Evolutionary conservation across 1,140 invertebrate genomes (phyloP), one percentile per base, ranked within the genome.

Genomic region (Ridgeia piscesae): DNA sequence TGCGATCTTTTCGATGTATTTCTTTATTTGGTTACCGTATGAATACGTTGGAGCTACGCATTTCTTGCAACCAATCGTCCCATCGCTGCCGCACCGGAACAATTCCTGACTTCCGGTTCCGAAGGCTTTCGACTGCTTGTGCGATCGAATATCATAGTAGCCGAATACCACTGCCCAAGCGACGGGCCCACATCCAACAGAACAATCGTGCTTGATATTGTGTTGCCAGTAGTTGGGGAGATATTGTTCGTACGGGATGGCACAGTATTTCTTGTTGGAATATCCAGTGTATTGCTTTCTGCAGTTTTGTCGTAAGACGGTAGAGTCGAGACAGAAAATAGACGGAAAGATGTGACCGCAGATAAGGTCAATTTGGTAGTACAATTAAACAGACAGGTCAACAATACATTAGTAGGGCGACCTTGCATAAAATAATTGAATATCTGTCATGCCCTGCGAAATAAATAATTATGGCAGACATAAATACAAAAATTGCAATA

Each of bases 131-230:
- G 42, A 6, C 42, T 42, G 4, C 42, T 42, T 11, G 42, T 42
- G 42, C 4, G 4, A 42, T 6, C 93, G 91, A 6, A 92, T 77
- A 90, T 93, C 93, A 34, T 92, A 93, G 50, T 93, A 93, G 35
- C 92, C 93, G 33, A 93, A 92, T 14, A 93, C 35, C 93, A 92
- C 91, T 27, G 93, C 91, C 93, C 93, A 93, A 17, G 93, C 93
- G 33, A 93, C 93, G 1, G 93, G 93, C 34, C 93, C 93, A 92
- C 93, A 93, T 31, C 93, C 93, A n/a, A 93, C 91, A 89, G 92
- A 17, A 27, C 58, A 93, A 77, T 77, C 91, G 4, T 92, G 91
- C 21, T 42, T 42, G 11, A 90, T 58, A 11, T 89, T 89, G 89
- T 91, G 92, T 88, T 93, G 93, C n/a, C 48, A 89, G 90, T 93